These are phyloP conservation scores for Zootoca vivipara DNA, from an alignment of 2,113 vertebrate genomes.

Conservation along the genomic window DNA sequence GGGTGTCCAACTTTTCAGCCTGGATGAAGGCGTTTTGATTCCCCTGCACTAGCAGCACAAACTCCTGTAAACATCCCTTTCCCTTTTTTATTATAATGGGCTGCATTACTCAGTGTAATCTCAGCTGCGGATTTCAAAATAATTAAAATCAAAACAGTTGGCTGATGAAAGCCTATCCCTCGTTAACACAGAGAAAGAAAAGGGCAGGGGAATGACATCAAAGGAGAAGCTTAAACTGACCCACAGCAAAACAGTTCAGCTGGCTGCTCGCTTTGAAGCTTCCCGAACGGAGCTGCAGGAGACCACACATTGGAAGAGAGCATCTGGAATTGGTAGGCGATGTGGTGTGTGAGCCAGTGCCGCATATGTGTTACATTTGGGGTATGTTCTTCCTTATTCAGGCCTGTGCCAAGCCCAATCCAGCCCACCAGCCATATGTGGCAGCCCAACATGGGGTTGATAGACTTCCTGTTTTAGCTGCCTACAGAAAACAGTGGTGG, in stretches of 20 bases:
- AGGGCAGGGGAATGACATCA: slow-evolving; percentile 17
- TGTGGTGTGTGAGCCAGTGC: background rate
- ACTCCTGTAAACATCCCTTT: slow-evolving; percentile 53
- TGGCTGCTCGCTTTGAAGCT: background rate
- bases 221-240: background rate
- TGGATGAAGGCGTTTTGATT: slow-evolving; percentile 30
- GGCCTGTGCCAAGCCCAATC: background rate
- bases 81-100: slow-evolving; percentile 41
- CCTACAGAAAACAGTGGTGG: background rate
- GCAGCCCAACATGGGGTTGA: background rate
- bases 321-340: background rate
- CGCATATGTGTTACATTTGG: background rate
- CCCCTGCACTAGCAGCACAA: background rate
- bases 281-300: background rate
- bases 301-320: fast-evolving
- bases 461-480: background rate
- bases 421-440: background rate
- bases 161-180: background rate
- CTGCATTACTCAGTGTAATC: slow-evolving; percentile 19
- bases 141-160: slow-evolving; percentile 33
- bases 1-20: background rate
- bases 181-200: background rate
- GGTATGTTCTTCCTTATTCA: background rate
- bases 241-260: background rate
- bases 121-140: slow-evolving; percentile 49